These are phyloP conservation scores for Eptesicus fuscus DNA, from an alignment of 2,113 vertebrate species.

Conservation along the genomic window DNA sequence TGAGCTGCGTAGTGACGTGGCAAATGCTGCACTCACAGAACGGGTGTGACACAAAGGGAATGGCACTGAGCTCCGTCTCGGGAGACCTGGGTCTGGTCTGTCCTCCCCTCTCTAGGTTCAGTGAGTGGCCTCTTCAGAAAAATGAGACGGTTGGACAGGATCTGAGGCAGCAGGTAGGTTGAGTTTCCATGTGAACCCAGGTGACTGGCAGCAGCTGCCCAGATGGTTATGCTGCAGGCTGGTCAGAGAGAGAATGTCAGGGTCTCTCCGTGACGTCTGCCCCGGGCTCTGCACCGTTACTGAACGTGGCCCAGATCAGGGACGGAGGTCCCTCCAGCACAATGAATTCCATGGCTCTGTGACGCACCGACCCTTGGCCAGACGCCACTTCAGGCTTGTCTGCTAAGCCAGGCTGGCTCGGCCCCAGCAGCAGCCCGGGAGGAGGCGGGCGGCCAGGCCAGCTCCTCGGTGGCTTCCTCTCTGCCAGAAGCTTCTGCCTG, in stretches of 20 bases:
- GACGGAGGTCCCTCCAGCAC: background rate
- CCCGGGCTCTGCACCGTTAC: fast-evolving
- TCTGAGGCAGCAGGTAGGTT: background rate
- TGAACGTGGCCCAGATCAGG: background rate
- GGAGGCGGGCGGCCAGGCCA: background rate
- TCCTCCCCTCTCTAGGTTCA: background rate
- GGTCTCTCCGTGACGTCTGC: background rate
- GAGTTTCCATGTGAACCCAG: background rate
- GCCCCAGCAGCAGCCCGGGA: background rate
- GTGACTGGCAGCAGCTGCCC: background rate
- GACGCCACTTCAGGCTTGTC: background rate
- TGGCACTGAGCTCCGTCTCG: background rate
- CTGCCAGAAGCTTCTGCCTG: background rate
- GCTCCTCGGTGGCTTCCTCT: background rate
- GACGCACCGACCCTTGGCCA: background rate
- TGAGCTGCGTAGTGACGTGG: too few species aligned
- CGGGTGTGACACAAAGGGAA: background rate
- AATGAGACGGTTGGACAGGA: background rate
- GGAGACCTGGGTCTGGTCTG: background rate
- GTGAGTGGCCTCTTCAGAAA: background rate
- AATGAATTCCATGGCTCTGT: background rate
- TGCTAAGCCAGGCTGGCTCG: background rate
- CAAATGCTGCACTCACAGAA: background rate
- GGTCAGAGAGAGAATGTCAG: background rate
- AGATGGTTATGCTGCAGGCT: background rate